Evolutionary conservation across 2,888 invertebrate species (phyloP).

Genomic region (Philaethria dido): DNA sequence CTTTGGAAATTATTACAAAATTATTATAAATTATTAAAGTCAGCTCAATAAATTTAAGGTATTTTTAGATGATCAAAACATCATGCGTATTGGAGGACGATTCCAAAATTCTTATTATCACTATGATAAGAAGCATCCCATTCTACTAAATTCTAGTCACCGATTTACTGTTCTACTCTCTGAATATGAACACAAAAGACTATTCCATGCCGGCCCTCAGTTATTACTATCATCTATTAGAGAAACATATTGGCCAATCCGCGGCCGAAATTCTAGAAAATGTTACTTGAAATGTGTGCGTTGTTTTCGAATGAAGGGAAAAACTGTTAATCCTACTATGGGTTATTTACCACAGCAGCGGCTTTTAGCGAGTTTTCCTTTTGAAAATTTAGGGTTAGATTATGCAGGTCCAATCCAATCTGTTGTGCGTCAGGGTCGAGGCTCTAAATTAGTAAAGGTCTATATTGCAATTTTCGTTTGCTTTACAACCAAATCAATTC

Average conservation of each 20-base stretch:
- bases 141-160: slow-evolving; percentile 49
- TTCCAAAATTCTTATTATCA: slow-evolving; percentile 39
- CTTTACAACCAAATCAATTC: no score
- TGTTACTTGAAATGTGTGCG: slow-evolving; percentile 41
- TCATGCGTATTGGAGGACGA: slow-evolving; percentile 45
- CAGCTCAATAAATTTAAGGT: no score
- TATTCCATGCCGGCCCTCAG: slow-evolving; percentile 48
- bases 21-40: no score
- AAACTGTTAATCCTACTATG: slow-evolving; percentile 43
- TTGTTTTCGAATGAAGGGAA: slow-evolving; percentile 44
- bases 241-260: slow-evolving; percentile 38
- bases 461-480: no score
- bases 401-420: slow-evolving; percentile 45
- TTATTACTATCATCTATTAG: slow-evolving; percentile 37
- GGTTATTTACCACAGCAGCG: slow-evolving; percentile 45
- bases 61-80: no score
- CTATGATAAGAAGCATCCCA: slow-evolving; percentile 45
- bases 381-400: slow-evolving; percentile 41
- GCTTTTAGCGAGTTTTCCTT: slow-evolving; percentile 28
- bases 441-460: neutral
- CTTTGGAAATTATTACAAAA: no score
- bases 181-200: slow-evolving; percentile 33
- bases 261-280: slow-evolving; percentile 39
- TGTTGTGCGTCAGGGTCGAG: no score
- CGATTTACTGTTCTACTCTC: slow-evolving; percentile 34